Conservation (phyloP, 2,113 vertebrate genomes). For the Actinemys pallida region DNA sequence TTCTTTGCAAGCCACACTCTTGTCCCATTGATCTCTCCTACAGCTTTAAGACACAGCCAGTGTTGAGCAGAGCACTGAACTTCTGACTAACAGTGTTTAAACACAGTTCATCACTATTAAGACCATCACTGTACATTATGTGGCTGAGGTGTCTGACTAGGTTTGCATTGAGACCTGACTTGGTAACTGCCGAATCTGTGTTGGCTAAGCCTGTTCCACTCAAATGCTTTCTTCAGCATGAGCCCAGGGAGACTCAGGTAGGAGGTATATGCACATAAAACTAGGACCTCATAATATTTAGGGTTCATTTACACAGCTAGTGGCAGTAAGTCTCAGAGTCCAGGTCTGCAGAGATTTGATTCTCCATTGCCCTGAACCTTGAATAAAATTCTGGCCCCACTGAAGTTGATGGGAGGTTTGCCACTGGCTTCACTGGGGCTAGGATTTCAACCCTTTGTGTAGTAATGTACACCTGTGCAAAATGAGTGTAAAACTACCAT, state of each 20-base stretch:
- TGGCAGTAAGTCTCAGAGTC: no score
- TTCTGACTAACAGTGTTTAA: neutral
- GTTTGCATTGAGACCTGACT: neutral
- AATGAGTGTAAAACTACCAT: neutral
- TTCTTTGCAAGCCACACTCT: neutral
- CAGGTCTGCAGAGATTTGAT: neutral
- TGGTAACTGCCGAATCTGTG: neutral
- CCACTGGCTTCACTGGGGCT: neutral
- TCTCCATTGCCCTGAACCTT: rapidly evolving
- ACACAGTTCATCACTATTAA: neutral
- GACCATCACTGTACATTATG: neutral
- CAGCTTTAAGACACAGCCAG: neutral
- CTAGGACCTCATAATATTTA: neutral
- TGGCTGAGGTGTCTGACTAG: neutral
- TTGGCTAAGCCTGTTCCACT: neutral
- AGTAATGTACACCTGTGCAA: neutral
- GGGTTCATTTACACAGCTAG: no score
- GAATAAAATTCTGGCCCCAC: neutral
- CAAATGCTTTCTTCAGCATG: rapidly evolving
- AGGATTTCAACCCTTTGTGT: rapidly evolving
- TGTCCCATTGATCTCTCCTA: neutral
- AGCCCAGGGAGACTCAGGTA: neutral
- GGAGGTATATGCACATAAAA: neutral
- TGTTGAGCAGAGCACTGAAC: neutral
- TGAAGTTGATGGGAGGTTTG: rapidly evolving